phyloP scores from a whole-genome alignment of 2,797 vertebrate genomes.

The Melanotaenia boesemani region DNA sequence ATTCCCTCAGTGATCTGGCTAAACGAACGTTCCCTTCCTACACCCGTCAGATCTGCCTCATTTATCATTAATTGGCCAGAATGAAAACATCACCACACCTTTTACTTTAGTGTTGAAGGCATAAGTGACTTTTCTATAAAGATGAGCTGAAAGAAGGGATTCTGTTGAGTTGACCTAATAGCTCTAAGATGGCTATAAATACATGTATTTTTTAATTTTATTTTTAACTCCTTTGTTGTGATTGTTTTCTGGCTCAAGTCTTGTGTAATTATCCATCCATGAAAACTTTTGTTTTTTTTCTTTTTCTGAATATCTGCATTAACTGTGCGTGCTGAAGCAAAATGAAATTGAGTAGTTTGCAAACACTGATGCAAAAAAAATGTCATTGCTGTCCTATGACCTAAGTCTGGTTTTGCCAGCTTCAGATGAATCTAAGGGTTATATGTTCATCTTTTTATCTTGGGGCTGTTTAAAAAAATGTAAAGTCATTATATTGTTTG shows the following conservation, averaged over 20 bases:
- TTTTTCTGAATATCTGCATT: slow-evolving; percentile 19
- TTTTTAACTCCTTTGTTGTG: background rate
- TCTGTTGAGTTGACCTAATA: slow-evolving; percentile 2
- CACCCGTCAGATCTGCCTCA: slow-evolving; percentile 3
- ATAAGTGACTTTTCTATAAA: slow-evolving; percentile 34
- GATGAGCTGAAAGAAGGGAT: slow-evolving; percentile 28
- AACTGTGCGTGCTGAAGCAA: slow-evolving; percentile 6
- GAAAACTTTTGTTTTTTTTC: slow-evolving; percentile 6
- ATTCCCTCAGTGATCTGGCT: slow-evolving; percentile 30
- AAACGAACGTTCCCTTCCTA: slow-evolving; percentile 25
- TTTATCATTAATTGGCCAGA: slow-evolving; percentile 25
- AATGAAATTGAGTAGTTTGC: slow-evolving; percentile 5
- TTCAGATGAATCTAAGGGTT: slow-evolving; percentile 6
- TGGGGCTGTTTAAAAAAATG: slow-evolving; percentile 2
- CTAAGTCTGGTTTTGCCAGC: background rate
- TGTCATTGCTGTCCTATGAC: slow-evolving; percentile 14
- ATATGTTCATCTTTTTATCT: background rate
- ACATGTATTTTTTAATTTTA: slow-evolving; percentile 22
- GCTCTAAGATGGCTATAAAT: background rate
- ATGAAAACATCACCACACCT: slow-evolving; percentile 15
- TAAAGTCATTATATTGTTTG: background rate
- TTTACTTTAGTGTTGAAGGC: slow-evolving; percentile 21
- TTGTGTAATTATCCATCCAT: slow-evolving; percentile 14
- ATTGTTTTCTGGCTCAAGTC: background rate
- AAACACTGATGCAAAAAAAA: slow-evolving; percentile 15